phyloP scores from a whole-genome alignment of 2,797 vertebrate genomes.

The Carcharodon carcharias region DNA sequence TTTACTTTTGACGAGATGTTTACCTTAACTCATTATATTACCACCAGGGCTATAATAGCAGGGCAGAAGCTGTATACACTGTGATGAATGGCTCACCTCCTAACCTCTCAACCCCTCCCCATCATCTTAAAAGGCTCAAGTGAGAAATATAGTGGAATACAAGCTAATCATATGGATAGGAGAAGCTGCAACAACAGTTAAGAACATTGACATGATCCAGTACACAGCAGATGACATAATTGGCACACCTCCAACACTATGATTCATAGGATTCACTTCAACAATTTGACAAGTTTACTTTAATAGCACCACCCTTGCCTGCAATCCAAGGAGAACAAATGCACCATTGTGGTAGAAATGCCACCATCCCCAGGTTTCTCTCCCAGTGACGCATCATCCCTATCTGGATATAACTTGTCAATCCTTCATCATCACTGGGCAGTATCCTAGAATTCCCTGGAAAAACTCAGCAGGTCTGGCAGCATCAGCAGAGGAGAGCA shows the following conservation, averaged over 20 bases:
- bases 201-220: neutral
- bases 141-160: neutral
- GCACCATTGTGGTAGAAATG: neutral
- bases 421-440: neutral
- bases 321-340: neutral
- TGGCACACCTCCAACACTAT: neutral
- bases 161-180: neutral
- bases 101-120: neutral
- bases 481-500: too few species aligned
- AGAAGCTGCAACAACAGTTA: neutral
- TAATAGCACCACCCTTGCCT: neutral
- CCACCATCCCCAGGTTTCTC: neutral
- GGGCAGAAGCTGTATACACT: neutral
- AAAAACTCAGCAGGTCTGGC: too few species aligned
- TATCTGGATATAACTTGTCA: neutral
- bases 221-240: neutral
- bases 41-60: neutral
- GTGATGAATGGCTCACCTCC: neutral
- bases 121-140: neutral
- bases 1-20: neutral
- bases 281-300: neutral
- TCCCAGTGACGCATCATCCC: too few species aligned
- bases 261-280: neutral
- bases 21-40: neutral
- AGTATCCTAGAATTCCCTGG: neutral